phyloP scores from a whole-genome alignment of 2,797 vertebrate genomes.

The Enteromius viviparus region DNA sequence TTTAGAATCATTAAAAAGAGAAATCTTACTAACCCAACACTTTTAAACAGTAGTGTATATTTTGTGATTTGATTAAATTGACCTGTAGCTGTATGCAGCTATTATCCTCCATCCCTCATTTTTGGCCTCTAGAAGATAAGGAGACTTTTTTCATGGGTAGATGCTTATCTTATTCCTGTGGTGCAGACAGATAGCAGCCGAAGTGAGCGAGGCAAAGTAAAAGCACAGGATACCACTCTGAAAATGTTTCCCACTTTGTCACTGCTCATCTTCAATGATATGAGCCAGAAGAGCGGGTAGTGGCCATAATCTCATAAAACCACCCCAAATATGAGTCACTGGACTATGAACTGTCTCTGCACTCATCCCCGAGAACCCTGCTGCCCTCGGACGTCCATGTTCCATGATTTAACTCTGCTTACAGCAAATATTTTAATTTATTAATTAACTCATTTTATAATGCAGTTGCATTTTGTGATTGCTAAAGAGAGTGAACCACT shows the following conservation, averaged over 20 bases:
- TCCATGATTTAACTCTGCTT: not conserved
- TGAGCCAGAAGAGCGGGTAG: not conserved
- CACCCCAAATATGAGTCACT: not conserved
- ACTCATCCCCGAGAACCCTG: not conserved
- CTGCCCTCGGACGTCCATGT: not conserved
- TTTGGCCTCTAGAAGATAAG: constrained; percentile 14
- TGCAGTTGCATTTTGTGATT: not conserved
- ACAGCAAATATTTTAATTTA: not conserved
- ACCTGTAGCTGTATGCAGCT: not conserved
- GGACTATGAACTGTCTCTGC: not conserved
- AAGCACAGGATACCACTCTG: not conserved
- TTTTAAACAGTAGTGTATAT: not conserved
- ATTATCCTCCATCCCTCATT: constrained; percentile 8
- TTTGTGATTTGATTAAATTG: constrained; percentile 21
- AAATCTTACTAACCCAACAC: not conserved
- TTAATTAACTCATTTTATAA: constrained; percentile 1
- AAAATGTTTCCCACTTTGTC: not conserved
- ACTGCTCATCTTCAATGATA: constrained; percentile 2
- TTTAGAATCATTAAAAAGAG: too few relatives aligned
- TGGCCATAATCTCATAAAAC: not conserved
- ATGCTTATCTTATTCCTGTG: constrained; percentile 17
- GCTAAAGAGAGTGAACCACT: not conserved
- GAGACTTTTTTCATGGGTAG: not conserved
- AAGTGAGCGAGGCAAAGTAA: constrained; percentile 1
- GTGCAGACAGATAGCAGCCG: constrained; percentile 6